Evolutionary conservation across 2,113 vertebrate genomes (phyloP).

Genomic region (Thalassarche chlororhynchos): DNA sequence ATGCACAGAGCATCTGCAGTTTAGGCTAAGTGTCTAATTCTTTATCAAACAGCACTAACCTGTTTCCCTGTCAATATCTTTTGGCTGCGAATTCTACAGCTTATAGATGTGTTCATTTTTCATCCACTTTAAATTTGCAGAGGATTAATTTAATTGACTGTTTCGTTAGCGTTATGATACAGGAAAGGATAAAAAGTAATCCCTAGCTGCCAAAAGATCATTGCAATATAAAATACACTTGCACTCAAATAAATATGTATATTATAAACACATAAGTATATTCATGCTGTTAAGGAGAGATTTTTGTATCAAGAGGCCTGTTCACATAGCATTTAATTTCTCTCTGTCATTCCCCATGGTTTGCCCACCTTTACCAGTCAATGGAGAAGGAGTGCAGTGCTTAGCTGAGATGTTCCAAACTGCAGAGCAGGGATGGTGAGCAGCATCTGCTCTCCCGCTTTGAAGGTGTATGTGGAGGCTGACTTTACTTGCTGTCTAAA

Average conservation of each 20-base stretch:
- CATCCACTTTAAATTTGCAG: conserved; percentile 34
- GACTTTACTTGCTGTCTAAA: not conserved
- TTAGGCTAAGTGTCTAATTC: not conserved
- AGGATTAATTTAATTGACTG: conserved; percentile 62
- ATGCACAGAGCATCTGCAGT: not conserved
- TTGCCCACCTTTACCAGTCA: not conserved
- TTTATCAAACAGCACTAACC: conserved; percentile 19
- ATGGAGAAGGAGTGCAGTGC: not conserved
- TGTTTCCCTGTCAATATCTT: conserved; percentile 10
- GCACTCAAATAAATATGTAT: not conserved
- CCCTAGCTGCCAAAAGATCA: not conserved
- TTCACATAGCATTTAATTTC: not conserved
- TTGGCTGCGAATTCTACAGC: conserved; percentile 1
- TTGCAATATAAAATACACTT: not conserved
- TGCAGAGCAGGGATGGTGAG: not conserved
- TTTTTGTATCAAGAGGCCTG: not conserved
- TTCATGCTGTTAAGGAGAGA: not conserved
- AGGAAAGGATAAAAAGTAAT: conserved; percentile 40
- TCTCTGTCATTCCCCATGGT: not conserved
- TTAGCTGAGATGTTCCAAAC: not conserved
- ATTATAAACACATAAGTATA: not conserved
- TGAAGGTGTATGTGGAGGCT: not conserved
- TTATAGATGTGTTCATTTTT: conserved; percentile 3
- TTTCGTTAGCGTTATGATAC: conserved; percentile 40
- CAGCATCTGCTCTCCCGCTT: conserved; percentile 7